Base-by-base conservation (phyloP, 2,113 vertebrate species). In the Phrynosoma platyrhinos region DNA sequence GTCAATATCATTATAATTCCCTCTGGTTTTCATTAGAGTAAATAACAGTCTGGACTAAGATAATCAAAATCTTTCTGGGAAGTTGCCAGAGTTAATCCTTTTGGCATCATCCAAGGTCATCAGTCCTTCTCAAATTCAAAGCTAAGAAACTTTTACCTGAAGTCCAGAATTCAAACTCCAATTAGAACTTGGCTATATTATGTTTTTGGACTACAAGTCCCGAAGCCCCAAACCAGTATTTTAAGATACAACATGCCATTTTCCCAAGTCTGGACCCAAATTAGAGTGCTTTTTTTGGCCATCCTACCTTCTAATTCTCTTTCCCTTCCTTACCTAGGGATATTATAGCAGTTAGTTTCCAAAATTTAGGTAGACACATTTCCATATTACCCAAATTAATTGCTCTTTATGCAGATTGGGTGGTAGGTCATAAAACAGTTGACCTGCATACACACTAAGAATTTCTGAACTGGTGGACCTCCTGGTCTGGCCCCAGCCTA, bases 1-100 rank as follows among this genome's bases (percentile, higher is more conserved):
- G 9, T 89, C 92, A 79, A 4, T 87, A 18, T 64, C 79, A 89
- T 84, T 88, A 64, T 76, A 47, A 82, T 90, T 74, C 2, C 36
- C 1, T 90, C 83, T 83, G 18, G 14, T 76, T 91, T 88, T 92
- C 87, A 10, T 72, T 71, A 71, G 40, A 58, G 23, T 55, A 86
- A 89, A 79, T 32, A 89, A 76, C 4, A 81, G 9, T 36, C 47
- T 77, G 64, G 27, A 1, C 71, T 2, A 3, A 0, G 47, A 77
- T 32, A 83, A 78, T 53, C 79, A 77, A 92, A 91, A 92, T 88
- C 53, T 62, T 25, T 0, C 42, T 74, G 84, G 87, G 69, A 88
- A 94, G 89, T 71, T 88, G 47, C 9, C 52, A 84, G 0, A 69
- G 85, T 79, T 82, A 85, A 93, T 85, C 75, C 66, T 88, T 88